Percentiles rank a stretch among this genome's conserved stretches.
Evolutionary conservation across 2,113 vertebrate genomes (phyloP).

Genomic region (Semnornis frantzii): DNA sequence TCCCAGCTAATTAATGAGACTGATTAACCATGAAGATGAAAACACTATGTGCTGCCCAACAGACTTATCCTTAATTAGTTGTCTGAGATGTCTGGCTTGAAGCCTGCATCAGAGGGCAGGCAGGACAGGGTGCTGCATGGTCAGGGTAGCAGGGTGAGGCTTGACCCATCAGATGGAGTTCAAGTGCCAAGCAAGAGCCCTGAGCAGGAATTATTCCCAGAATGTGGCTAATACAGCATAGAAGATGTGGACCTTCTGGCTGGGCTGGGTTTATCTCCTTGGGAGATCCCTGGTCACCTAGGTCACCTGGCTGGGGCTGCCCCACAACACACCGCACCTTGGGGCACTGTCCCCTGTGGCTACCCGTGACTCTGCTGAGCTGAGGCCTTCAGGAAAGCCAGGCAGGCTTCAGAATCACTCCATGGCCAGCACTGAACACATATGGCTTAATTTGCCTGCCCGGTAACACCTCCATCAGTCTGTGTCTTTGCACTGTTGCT

Average conservation of each 20-base stretch:
- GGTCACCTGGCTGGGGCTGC: neutral
- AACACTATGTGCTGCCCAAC: neutral
- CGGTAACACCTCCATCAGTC: neutral
- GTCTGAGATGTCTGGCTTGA: neutral
- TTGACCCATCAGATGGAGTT: neutral
- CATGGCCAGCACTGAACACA: neutral
- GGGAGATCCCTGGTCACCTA: fast-evolving
- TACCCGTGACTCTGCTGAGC: neutral
- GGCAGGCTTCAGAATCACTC: neutral
- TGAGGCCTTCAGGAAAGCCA: neutral
- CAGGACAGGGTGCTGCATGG: fast-evolving
- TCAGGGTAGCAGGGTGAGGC: neutral
- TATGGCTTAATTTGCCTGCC: neutral
- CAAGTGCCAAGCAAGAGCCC: neutral
- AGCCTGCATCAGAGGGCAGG: neutral
- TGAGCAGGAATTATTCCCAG: neutral
- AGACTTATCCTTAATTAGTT: conserved; percentile 23
- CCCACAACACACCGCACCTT: neutral
- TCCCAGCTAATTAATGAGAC: conserved; percentile 25
- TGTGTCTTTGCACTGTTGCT: neutral
- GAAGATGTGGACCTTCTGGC: neutral
- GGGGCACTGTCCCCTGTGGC: neutral
- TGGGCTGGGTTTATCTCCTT: neutral
- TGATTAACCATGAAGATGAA: conserved; percentile 9
- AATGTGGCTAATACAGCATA: neutral